Evolutionary conservation across 1,140 invertebrate genomes (phyloP).

Genomic region (Leguminivora glycinivorella): DNA sequence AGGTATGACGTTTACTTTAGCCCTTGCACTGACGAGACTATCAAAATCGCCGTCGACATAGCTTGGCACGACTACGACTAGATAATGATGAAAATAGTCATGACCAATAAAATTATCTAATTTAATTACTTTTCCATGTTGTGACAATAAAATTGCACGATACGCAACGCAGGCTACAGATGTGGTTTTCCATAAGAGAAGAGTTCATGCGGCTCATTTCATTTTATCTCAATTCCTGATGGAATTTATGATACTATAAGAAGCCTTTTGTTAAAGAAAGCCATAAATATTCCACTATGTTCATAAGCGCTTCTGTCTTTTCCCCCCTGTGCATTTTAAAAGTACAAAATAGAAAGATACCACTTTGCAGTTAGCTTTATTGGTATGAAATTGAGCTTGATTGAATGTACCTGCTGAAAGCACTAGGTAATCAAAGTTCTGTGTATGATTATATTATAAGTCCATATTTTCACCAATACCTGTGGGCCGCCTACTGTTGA

Average conservation of each 20-base stretch:
- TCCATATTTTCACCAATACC: too few relatives aligned
- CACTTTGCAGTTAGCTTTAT: neutral
- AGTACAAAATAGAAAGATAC: constrained; percentile 3
- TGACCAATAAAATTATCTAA: too few relatives aligned
- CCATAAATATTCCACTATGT: neutral
- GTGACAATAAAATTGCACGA: constrained; percentile 26
- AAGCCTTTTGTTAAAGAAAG: too few relatives aligned
- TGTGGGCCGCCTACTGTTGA: too few relatives aligned
- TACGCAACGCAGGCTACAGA: neutral
- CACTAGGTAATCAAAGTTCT: constrained; percentile 13
- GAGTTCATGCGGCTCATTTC: too few relatives aligned
- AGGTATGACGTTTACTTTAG: too few relatives aligned
- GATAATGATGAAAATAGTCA: neutral
- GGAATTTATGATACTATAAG: too few relatives aligned
- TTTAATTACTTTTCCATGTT: constrained; percentile 14
- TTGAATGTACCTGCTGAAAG: constrained; percentile 20
- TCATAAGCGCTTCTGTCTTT: neutral
- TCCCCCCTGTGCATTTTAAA: neutral
- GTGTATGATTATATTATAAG: constrained; percentile 12
- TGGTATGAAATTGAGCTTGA: constrained; percentile 15
- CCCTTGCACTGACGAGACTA: neutral
- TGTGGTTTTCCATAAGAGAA: too few relatives aligned
- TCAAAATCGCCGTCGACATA: too few relatives aligned
- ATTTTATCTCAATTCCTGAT: too few relatives aligned
- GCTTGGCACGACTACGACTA: too few relatives aligned